Evolutionary conservation across 2,888 invertebrate species (phyloP), one percentile per base, ranked within the genome.

Genomic region (Drosophila falleni): DNA sequence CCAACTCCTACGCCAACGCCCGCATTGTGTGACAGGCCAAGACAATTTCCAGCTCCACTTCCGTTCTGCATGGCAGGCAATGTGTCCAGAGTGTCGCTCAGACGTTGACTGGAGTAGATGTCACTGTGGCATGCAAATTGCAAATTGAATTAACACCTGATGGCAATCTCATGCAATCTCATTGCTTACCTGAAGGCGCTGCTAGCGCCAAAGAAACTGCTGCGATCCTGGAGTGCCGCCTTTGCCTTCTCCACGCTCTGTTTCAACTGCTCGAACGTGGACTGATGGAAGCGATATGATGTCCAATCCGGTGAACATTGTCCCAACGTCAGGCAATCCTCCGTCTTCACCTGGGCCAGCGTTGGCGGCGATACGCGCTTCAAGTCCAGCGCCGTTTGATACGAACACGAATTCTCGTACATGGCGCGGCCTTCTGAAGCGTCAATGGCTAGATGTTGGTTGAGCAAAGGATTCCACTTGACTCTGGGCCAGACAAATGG

Each of bases 341-440:
- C 94, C 9, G 93, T 93, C 89, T 94, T 94, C 65, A 93, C 92
- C 80, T 91, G 93, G 54, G 91, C 91, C 80, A 91, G 87, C 74
- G 91, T 88, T 42, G 90, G 92, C 78, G 93, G 93, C 72, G 95
- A 94, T 78, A 95, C 94, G 87, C 96, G 94, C 93, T 96, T 96
- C 89, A 96, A 93, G 93, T 96, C 96, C 89, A 96, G 93, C 90
- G 96, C 96, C 92, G 96, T 96, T 92, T 97, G 97, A 94, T 97
- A 97, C 93, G 97, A 97, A 94, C 97, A 97, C 91, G 97, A 97
- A 94, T 97, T 97, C 94, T 97, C 97, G 95, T 97, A 97, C 97
- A 97, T 97, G 78, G 84, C 81, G 80, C 73, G 74, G 68, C 76
- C 77, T 59, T 80, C 80, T 51, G 66, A 54, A 80, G 66, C 85